These are phyloP conservation scores for Phataginus tricuspis DNA, from an alignment of 2,797 vertebrate species.

Conservation along the genomic window DNA sequence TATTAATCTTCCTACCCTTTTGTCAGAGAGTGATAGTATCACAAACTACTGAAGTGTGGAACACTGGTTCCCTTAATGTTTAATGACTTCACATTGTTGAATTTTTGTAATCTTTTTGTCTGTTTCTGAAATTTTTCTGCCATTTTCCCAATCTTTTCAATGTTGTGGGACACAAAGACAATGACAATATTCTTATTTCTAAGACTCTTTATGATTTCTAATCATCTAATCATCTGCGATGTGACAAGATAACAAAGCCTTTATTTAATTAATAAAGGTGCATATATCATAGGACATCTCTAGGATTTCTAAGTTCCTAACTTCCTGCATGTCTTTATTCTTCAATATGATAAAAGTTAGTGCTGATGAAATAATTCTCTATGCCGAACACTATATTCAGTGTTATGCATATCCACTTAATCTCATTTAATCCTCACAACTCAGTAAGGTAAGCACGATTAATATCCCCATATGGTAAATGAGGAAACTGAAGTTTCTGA, in stretches of 20 bases:
- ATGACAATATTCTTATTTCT: conserved; percentile 32
- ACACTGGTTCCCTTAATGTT: neutral
- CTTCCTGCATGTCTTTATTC: neutral
- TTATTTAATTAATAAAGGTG: neutral
- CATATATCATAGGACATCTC: neutral
- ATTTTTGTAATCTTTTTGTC: neutral
- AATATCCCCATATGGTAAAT: neutral
- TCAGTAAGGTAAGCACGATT: neutral
- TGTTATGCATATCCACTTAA: neutral
- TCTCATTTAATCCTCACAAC: neutral
- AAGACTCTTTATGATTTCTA: conserved; percentile 5
- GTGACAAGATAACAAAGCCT: neutral
- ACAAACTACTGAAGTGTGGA: neutral
- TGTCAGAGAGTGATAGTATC: neutral
- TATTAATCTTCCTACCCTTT: conserved; percentile 8
- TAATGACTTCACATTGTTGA: conserved; percentile 29
- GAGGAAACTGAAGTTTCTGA: neutral
- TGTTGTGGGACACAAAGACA: neutral
- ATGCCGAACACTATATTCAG: neutral
- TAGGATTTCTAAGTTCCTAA: neutral
- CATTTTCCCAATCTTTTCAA: neutral
- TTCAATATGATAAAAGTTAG: neutral
- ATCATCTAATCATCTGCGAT: neutral
- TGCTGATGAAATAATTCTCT: neutral
- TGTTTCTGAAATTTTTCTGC: conserved; percentile 28